Conservation (phyloP, 2,888 invertebrate species). For the Priocnemis perturbator region DNA sequence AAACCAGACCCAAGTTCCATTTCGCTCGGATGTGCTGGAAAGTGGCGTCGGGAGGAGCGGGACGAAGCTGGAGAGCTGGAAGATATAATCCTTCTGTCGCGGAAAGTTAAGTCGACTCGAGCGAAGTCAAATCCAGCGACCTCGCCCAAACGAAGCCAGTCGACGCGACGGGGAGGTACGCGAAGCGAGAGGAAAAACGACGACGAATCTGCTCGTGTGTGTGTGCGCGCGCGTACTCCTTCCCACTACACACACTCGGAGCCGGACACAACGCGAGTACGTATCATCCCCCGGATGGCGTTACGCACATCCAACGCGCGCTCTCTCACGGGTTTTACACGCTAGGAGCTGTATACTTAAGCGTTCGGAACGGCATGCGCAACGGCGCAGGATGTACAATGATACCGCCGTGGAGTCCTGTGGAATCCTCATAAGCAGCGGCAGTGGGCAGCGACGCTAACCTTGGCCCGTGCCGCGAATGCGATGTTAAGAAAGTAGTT, state of each 20-base stretch:
- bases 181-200: constrained; percentile 27
- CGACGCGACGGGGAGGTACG: constrained; percentile 8
- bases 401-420: background rate
- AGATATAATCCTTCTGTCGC: constrained; percentile 52
- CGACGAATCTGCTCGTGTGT: constrained; percentile 40
- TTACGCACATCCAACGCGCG: constrained; percentile 24
- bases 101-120: constrained; percentile 46
- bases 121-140: constrained; percentile 48
- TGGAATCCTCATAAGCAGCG: too few species aligned
- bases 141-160: constrained; percentile 21
- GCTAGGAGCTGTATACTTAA: constrained; percentile 33
- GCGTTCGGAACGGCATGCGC: constrained; percentile 28
- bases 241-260: constrained; percentile 13
- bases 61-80: constrained; percentile 30
- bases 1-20: constrained; percentile 44
- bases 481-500: too few species aligned
- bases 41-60: constrained; percentile 25
- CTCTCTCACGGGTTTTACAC: constrained; percentile 58
- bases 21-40: constrained; percentile 40
- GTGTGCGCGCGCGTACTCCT: too few species aligned
- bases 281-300: constrained; percentile 53
- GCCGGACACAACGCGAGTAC: constrained; percentile 44
- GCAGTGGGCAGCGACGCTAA: too few species aligned
- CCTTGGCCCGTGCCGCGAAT: too few species aligned
- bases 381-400: constrained; percentile 15